Percentiles rank a stretch among this genome's conserved stretches.
Conservation (phyloP, 2,888 invertebrate genomes). For the Acrobasis consociella region DNA sequence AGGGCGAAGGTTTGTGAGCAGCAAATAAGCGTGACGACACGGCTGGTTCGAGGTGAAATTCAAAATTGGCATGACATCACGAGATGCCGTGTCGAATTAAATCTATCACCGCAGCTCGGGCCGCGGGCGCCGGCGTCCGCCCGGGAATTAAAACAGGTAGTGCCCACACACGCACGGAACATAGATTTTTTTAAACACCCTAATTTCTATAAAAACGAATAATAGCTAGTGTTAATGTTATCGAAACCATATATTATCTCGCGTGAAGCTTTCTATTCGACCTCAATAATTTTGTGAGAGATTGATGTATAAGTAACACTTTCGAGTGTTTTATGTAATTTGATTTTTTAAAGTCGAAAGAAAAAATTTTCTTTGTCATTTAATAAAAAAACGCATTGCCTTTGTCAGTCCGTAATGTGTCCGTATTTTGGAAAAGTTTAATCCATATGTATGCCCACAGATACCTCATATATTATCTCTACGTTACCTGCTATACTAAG, state of each 20-base stretch:
- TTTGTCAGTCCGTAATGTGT: too few species aligned
- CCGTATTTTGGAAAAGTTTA: too few species aligned
- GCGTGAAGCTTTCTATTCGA: conserved; percentile 39
- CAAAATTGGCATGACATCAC: conserved; percentile 79
- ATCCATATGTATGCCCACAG: too few species aligned
- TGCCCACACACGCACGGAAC: conserved; percentile 62
- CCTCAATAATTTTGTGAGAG: conserved; percentile 43
- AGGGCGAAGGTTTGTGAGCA: conserved; percentile 46
- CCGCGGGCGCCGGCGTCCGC: conserved; percentile 69
- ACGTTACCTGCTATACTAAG: too few species aligned
- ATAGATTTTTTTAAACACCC: conserved; percentile 47
- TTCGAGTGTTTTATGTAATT: background rate
- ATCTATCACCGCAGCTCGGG: conserved; percentile 73
- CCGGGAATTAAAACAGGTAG: conserved; percentile 68
- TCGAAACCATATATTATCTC: conserved; percentile 51
- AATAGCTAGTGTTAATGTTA: conserved; percentile 54
- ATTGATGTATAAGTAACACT: conserved; percentile 32
- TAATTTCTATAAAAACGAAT: conserved; percentile 57
- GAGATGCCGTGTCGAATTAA: conserved; percentile 81
- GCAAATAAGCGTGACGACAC: conserved; percentile 71
- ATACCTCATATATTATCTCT: background rate
- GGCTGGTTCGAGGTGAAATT: conserved; percentile 54
- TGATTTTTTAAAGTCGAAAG: background rate
- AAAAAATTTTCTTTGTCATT: too few species aligned
- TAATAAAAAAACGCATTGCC: too few species aligned